Percentiles rank a stretch among this genome's conserved stretches.
Evolutionary conservation across 2,888 invertebrate species (phyloP).

Genomic region (Stenchaetothrips biformis): DNA sequence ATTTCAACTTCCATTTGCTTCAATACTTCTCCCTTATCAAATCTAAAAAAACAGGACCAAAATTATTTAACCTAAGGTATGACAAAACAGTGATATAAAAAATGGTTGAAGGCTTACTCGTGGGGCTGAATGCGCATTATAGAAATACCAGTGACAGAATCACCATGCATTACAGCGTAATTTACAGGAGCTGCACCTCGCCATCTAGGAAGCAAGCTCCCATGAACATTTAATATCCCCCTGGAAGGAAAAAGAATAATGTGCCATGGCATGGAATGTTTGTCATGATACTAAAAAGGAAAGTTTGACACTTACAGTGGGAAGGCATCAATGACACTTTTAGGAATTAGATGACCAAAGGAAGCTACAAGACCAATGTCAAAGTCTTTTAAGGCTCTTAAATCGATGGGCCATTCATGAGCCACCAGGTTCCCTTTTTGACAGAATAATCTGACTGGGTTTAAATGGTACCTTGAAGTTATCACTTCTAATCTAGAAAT

Average conservation of each 20-base stretch:
- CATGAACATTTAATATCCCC: constrained; percentile 92
- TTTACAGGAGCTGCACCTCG: constrained; percentile 89
- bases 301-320: constrained; percentile 61
- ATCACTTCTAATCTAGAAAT: constrained; percentile 63
- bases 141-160: constrained; percentile 73
- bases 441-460: constrained; percentile 66
- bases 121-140: constrained; percentile 81
- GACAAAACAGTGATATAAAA: constrained; percentile 12
- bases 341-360: constrained; percentile 86
- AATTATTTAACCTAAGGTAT: constrained; percentile 24
- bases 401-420: constrained; percentile 62
- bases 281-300: not conserved
- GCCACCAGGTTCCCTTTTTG: constrained; percentile 54
- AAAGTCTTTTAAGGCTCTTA: constrained; percentile 38
- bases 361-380: constrained; percentile 78
- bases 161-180: constrained; percentile 78
- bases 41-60: constrained; percentile 46
- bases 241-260: constrained; percentile 48
- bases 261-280: not conserved
- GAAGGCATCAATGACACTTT: constrained; percentile 67
- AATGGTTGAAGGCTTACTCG: constrained; percentile 44
- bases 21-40: constrained; percentile 67
- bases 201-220: constrained; percentile 86
- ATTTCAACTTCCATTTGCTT: constrained; percentile 39
- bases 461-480: constrained; percentile 59